Conservation (phyloP, 2,888 invertebrate genomes). For the Hedychridium roseum region DNA sequence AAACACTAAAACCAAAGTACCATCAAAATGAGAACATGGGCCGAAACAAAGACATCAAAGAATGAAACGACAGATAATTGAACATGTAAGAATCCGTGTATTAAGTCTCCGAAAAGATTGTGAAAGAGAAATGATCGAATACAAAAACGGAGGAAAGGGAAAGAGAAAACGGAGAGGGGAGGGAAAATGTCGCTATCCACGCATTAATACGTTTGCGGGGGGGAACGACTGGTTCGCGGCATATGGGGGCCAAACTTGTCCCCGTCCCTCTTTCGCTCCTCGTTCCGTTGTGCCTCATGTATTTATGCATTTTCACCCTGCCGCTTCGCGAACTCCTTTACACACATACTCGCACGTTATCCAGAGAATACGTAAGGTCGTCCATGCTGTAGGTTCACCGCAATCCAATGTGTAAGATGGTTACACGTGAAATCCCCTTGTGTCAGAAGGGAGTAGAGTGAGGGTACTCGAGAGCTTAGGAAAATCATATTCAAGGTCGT, state of each 20-base stretch:
- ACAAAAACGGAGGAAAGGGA: no score
- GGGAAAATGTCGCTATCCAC: slow-evolving; percentile 41
- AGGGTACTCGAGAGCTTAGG: slow-evolving; percentile 1
- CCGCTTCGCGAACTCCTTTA: slow-evolving; percentile 15
- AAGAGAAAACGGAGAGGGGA: no score
- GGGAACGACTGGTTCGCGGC: slow-evolving; percentile 41
- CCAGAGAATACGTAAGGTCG: slow-evolving; percentile 7
- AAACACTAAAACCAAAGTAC: no score
- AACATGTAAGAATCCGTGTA: no score
- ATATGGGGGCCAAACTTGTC: slow-evolving; percentile 52
- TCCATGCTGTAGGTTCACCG: not conserved
- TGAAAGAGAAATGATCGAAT: no score
- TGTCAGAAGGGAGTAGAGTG: not conserved
- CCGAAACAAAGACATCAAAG: no score
- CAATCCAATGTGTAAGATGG: slow-evolving; percentile 1
- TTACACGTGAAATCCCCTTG: not conserved
- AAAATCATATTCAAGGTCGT: not conserved
- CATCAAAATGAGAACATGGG: no score
- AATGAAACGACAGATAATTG: no score
- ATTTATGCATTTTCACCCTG: slow-evolving; percentile 58
- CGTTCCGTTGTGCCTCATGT: slow-evolving; percentile 54
- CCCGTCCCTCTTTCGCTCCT: slow-evolving; percentile 40
- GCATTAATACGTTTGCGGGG: slow-evolving; percentile 54
- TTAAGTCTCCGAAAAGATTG: no score
- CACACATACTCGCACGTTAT: slow-evolving; percentile 5